phyloP scores from a whole-genome alignment of 2,113 vertebrate species.

The Tetraodon nigroviridis region DNA sequence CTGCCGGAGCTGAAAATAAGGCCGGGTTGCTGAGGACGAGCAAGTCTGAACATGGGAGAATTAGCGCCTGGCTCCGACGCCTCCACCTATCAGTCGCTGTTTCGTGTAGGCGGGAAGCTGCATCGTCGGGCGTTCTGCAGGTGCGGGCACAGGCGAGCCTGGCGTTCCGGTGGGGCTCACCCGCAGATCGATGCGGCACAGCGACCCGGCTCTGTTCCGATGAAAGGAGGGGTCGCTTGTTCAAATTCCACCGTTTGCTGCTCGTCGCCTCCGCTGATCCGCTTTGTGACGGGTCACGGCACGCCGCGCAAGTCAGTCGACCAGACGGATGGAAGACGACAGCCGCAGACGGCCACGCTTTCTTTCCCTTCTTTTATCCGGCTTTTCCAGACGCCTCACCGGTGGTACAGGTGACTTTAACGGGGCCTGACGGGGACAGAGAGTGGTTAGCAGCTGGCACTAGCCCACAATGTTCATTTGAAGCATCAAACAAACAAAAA shows the following conservation, averaged over 20 bases:
- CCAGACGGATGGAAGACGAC: conserved; percentile 43
- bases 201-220: conserved; percentile 29
- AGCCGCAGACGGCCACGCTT: conserved; percentile 21
- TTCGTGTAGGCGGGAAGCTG: conserved; percentile 29
- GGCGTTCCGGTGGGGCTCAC: conserved; percentile 14
- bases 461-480: too few species aligned
- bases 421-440: conserved; percentile 4
- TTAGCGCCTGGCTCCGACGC: too few species aligned
- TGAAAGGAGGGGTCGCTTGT: conserved; percentile 55
- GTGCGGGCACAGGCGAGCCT: too few species aligned
- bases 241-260: conserved; percentile 57
- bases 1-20: conserved; percentile 63
- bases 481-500: too few species aligned
- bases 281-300: conserved; percentile 60
- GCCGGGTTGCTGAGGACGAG: conserved; percentile 50
- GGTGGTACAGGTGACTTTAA: conserved; percentile 25
- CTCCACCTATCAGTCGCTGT: too few species aligned
- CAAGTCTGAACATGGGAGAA: too few species aligned
- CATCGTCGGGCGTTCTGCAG: conserved; percentile 32
- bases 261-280: conserved; percentile 58
- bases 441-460: too few species aligned
- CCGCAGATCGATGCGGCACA: conserved; percentile 59
- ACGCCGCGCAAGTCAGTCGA: conserved; percentile 53
- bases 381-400: conserved; percentile 1
- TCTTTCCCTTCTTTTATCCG: conserved; percentile 35